Evolutionary conservation across 2,113 vertebrate species (phyloP).

Genomic region (Atrichornis clamosus): DNA sequence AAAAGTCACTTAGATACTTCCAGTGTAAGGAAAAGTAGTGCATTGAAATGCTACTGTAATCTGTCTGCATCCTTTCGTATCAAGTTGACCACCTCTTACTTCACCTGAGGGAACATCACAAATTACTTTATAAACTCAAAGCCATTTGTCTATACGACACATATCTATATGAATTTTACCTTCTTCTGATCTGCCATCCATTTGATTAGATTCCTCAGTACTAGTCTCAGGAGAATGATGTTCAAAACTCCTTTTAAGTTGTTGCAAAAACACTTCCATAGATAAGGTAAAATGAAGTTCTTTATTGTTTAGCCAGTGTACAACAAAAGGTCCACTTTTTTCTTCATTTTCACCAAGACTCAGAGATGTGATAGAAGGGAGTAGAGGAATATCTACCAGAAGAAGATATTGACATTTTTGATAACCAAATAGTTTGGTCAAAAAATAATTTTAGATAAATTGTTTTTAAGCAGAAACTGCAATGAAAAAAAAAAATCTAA

Average conservation of each 20-base stretch:
- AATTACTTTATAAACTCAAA: neutral
- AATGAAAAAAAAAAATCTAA: neutral
- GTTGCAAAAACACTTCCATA: slow-evolving; percentile 95
- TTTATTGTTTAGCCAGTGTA: slow-evolving; percentile 98
- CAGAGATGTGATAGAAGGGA: slow-evolving; percentile 94
- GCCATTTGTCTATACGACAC: neutral
- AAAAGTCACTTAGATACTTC: neutral
- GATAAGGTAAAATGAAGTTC: slow-evolving; percentile 93
- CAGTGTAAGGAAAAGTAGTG: neutral
- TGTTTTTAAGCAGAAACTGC: neutral
- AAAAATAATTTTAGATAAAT: neutral
- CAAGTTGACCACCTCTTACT: neutral
- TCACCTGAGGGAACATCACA: neutral
- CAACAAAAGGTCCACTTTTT: slow-evolving; percentile 88
- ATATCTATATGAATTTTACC: slow-evolving; percentile 66
- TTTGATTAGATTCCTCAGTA: slow-evolving; percentile 70
- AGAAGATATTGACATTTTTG: neutral
- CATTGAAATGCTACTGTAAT: neutral
- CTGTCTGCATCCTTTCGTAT: neutral
- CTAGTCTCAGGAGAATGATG: slow-evolving; percentile 77
- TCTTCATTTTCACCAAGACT: slow-evolving; percentile 86
- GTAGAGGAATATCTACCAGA: slow-evolving; percentile 89
- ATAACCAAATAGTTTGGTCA: neutral
- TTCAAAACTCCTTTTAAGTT: slow-evolving; percentile 84
- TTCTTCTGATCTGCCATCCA: slow-evolving; percentile 76